Evolutionary conservation across 2,888 invertebrate species (phyloP), one percentile per base, ranked within the genome.

Genomic region (Himalopsyche tibetana): DNA sequence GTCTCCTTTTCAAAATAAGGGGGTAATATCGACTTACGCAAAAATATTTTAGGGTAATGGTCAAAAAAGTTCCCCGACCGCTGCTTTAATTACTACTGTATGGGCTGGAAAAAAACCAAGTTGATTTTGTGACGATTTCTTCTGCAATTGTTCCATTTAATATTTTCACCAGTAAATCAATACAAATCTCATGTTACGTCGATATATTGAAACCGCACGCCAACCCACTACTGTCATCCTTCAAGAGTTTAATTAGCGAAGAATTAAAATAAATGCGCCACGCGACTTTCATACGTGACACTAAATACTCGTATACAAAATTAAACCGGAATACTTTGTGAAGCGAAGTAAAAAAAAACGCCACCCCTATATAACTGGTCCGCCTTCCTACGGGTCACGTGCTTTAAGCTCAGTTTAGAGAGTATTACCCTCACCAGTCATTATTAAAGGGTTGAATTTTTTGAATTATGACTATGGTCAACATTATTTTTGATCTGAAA

Each of bases 271-370:
- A 74, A 74, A 74, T 36, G 74, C 11, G 74, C 19, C 74, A 74
- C 74, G 74, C 12, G 74, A 74, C 74, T 38, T 74, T 74, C 74
- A 74, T 38, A 74, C 74, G 74, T 74, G 74, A 74, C 38, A 74
- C 74, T 74, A 74, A 74, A 74, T 74, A 74, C 74, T 74, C 74
- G 6, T 5, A 74, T 12, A 74, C 38, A 74, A 74, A 74, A 74
- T 38, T 74, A 38, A 74, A 38, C 5, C 38, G 4, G 15, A 36
- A 74, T 74, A 15, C 36, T 9, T 36, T 74, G 12, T 5, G 19
- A 12, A 15, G 28, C 36, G 15, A 15, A 36, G 74, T 19, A 12
- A 74, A 74, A 74, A 74, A 69, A 74, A 74, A 74, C 3, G 5
- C 74, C 9, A 36, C 74, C 74, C 74, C 74, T 74, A 74, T 74